A percentile compares a stretch with the other conserved stretches of the same genome.
Evolutionary conservation across 2,113 vertebrate species (phyloP).

Genomic region (Corythaeola cristata): DNA sequence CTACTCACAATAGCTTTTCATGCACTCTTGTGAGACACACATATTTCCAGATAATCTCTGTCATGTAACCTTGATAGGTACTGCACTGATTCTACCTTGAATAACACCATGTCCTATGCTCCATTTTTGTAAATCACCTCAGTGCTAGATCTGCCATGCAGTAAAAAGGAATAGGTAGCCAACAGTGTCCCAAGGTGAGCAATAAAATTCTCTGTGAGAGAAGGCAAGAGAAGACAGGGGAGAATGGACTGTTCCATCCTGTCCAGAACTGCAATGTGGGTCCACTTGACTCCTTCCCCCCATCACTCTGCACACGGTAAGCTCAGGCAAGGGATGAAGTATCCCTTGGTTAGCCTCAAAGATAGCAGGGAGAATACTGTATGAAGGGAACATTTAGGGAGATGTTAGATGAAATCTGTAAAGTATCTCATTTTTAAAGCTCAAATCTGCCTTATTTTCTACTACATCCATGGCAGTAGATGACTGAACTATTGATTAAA

Average conservation of each 20-base stretch:
- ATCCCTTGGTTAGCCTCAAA: background rate
- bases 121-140: background rate
- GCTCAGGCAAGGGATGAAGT: background rate
- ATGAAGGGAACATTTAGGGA: background rate
- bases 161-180: background rate
- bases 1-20: background rate
- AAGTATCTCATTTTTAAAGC: background rate
- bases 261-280: rapidly evolving
- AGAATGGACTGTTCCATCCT: background rate
- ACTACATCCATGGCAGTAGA: background rate
- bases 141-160: background rate
- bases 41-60: background rate
- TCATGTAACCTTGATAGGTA: background rate
- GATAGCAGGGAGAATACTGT: background rate
- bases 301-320: rapidly evolving
- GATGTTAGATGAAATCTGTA: background rate
- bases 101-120: background rate
- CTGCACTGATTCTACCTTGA: background rate
- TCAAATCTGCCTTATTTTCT: background rate
- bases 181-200: background rate
- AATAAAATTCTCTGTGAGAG: background rate
- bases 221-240: background rate
- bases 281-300: background rate
- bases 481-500: background rate
- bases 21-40: background rate